A percentile compares a stretch with the other conserved stretches of the same genome.
Conservation (phyloP, 1,140 invertebrate species). For the Asobara japonica region DNA sequence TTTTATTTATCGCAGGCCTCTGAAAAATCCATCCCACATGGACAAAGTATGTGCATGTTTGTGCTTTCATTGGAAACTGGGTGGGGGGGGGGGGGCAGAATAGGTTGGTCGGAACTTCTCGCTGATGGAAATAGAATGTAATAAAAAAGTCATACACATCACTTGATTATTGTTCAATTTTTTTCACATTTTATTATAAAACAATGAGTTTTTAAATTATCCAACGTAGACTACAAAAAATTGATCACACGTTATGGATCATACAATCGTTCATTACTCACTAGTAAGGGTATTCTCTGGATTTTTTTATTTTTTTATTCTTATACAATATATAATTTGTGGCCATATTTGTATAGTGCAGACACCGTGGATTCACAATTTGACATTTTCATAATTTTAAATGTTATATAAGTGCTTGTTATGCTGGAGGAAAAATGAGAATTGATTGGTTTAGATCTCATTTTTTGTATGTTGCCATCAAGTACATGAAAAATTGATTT, state of each 20-base stretch:
- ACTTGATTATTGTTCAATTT: neutral
- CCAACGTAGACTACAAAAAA: slow-evolving; percentile 39
- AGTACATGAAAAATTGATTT: neutral
- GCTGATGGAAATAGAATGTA: neutral
- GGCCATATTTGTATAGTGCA: slow-evolving; percentile 32
- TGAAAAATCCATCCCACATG: neutral
- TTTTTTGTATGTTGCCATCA: neutral
- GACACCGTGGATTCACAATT: slow-evolving; percentile 21
- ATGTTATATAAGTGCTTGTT: slow-evolving; percentile 4
- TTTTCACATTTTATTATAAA: slow-evolving; percentile 34
- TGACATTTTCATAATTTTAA: slow-evolving; percentile 5
- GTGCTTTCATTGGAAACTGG: too few species aligned
- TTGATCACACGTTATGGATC: slow-evolving; percentile 19
- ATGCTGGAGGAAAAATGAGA: neutral
- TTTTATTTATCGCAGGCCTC: neutral
- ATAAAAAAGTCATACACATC: neutral
- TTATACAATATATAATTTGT: slow-evolving; percentile 28
- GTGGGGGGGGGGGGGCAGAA: too few species aligned
- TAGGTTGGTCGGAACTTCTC: too few species aligned
- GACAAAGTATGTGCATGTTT: too few species aligned
- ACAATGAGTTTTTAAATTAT: slow-evolving; percentile 34
- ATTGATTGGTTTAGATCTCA: neutral
- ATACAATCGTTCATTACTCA: slow-evolving; percentile 30
- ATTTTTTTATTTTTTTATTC: neutral
- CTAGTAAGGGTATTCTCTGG: slow-evolving; percentile 26